A percentile compares a stretch with the other conserved stretches of the same genome.
Evolutionary conservation across 1,140 invertebrate genomes (phyloP).

Genomic region (Vollenhovia emeryi): DNA sequence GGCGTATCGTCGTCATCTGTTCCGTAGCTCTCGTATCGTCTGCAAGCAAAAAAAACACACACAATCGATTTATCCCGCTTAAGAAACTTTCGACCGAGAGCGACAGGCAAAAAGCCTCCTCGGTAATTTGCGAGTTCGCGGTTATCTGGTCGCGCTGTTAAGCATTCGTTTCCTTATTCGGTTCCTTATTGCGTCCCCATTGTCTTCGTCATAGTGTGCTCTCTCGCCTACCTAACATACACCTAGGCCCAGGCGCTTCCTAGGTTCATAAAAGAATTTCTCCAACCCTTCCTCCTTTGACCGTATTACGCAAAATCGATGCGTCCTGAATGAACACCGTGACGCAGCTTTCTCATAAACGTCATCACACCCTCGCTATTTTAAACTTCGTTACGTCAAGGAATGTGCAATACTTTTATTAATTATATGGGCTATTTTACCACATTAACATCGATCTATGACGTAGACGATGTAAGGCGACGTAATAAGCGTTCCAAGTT

Average conservation of each 20-base stretch:
- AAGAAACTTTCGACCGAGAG: conserved; percentile 16
- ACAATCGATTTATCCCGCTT: conserved; percentile 49
- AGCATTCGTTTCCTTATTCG: conserved; percentile 30
- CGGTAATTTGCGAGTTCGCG: not conserved
- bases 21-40: conserved; percentile 67
- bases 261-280: conserved; percentile 31
- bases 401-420: conserved; percentile 1
- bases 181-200: conserved; percentile 41
- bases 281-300: conserved; percentile 1
- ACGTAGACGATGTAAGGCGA: conserved; percentile 2
- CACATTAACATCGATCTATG: conserved; percentile 23
- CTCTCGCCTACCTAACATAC: conserved; percentile 22
- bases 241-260: not conserved
- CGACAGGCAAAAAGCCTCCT: not conserved
- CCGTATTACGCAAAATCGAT: conserved; percentile 23
- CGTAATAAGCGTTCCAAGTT: conserved; percentile 12
- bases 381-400: conserved; percentile 34
- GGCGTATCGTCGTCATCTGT: conserved; percentile 48
- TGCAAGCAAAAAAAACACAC: conserved; percentile 61
- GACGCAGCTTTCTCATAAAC: conserved; percentile 25
- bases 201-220: conserved; percentile 16
- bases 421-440: not conserved
- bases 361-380: conserved; percentile 21
- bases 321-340: not conserved
- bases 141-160: conserved; percentile 5